A percentile compares a stretch with the other conserved stretches of the same genome.
Conservation (phyloP, 2,113 vertebrate genomes). For the Laterallus jamaicensis region DNA sequence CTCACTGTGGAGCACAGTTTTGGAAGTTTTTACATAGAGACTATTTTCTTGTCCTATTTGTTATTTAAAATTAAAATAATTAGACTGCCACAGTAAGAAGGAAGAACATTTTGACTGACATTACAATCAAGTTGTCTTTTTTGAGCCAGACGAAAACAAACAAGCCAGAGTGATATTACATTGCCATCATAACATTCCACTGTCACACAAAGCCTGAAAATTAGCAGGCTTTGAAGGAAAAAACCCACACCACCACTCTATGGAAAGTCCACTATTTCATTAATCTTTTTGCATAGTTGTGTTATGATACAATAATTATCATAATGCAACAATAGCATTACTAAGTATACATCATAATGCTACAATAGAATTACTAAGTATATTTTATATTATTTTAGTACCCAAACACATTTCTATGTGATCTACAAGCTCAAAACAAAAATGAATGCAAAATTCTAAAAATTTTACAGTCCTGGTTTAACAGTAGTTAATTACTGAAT, state of each 20-base stretch:
- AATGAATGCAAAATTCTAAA: background rate
- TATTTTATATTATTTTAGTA: background rate
- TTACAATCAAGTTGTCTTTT: background rate
- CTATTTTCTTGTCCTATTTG: background rate
- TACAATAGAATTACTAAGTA: background rate
- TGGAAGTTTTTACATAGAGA: background rate
- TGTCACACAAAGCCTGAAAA: background rate
- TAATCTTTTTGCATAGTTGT: background rate
- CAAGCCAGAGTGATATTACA: background rate
- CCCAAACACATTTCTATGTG: background rate
- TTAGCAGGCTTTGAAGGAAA: background rate
- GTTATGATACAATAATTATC: background rate
- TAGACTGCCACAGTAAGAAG: background rate
- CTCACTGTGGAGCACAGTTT: background rate
- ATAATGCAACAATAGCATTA: background rate
- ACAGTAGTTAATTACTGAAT: background rate
- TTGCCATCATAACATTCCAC: background rate
- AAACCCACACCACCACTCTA: rapidly evolving
- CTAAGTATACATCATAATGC: background rate
- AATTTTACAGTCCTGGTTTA: background rate
- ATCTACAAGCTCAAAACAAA: background rate
- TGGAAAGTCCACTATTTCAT: background rate
- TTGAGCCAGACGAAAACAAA: background rate
- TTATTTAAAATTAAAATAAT: background rate
- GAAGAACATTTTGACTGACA: background rate